phyloP scores from a whole-genome alignment of 2,113 vertebrate genomes.

The Hippocampus abdominalis region DNA sequence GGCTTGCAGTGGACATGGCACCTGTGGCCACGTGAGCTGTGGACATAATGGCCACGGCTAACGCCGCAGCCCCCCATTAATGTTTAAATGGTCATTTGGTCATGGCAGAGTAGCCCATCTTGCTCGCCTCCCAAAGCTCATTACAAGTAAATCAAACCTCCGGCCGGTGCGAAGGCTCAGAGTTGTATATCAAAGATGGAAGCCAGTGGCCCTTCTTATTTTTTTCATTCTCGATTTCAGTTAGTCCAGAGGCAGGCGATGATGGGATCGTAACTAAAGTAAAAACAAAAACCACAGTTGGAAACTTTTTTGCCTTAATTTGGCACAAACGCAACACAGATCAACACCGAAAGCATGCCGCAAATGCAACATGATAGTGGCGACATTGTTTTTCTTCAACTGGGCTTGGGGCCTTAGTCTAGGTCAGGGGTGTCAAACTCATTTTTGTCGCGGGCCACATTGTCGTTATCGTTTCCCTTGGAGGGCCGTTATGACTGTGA shows the following conservation, averaged over 20 bases:
- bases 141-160: conserved; percentile 47
- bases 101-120: conserved; percentile 31
- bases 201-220: conserved; percentile 39
- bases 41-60: conserved; percentile 23
- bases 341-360: too few species aligned
- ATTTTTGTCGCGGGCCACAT: too few species aligned
- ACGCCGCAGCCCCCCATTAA: conserved; percentile 32
- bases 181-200: conserved; percentile 32
- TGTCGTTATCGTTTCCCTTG: too few species aligned
- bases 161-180: conserved; percentile 14
- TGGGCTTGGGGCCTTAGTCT: too few species aligned
- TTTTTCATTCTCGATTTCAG: conserved; percentile 16
- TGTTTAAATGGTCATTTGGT: conserved; percentile 48
- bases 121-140: conserved; percentile 30
- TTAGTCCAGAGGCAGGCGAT: neutral
- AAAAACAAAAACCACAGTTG: neutral
- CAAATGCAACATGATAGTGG: neutral
- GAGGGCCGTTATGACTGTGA: too few species aligned
- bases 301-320: neutral
- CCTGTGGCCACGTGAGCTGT: conserved; percentile 9
- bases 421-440: too few species aligned
- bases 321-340: neutral
- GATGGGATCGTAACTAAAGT: neutral
- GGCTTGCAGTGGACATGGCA: conserved; percentile 14
- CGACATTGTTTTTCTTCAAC: neutral